These are phyloP conservation scores for Odontothrips loti DNA, from an alignment of 2,888 invertebrate genomes.

Conservation along the genomic window DNA sequence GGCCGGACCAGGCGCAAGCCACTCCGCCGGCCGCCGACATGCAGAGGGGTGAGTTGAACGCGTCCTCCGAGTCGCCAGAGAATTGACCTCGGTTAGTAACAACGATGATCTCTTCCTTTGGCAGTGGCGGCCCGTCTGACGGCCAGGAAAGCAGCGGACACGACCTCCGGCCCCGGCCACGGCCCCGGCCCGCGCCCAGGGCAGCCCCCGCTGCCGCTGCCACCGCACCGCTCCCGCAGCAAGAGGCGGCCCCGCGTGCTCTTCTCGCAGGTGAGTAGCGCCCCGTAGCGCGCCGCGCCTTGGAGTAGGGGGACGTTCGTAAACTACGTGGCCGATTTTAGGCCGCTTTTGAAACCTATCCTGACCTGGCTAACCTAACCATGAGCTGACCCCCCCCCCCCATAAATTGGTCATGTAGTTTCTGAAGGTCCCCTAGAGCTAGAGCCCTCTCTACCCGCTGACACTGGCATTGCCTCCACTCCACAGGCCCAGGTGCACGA, in stretches of 20 bases:
- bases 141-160: not conserved
- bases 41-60: not conserved
- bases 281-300: not conserved
- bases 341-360: no score
- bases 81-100: not conserved
- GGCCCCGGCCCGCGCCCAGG: no score
- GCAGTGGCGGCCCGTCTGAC: not conserved
- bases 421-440: not conserved
- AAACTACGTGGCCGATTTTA: no score
- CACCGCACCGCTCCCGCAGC: conserved; percentile 3
- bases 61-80: not conserved
- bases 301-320: not conserved
- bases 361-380: no score
- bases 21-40: not conserved
- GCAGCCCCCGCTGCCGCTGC: not conserved
- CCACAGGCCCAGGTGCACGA: conserved; percentile 75
- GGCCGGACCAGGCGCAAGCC: not conserved
- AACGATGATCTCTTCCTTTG: not conserved
- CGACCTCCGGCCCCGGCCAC: not conserved
- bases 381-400: no score
- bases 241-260: not conserved
- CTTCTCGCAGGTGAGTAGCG: not conserved
- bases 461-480: no score
- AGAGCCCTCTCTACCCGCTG: not conserved
- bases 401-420: no score